Evolutionary conservation across 2,888 invertebrate species (phyloP).

Genomic region (Clivina fossor): DNA sequence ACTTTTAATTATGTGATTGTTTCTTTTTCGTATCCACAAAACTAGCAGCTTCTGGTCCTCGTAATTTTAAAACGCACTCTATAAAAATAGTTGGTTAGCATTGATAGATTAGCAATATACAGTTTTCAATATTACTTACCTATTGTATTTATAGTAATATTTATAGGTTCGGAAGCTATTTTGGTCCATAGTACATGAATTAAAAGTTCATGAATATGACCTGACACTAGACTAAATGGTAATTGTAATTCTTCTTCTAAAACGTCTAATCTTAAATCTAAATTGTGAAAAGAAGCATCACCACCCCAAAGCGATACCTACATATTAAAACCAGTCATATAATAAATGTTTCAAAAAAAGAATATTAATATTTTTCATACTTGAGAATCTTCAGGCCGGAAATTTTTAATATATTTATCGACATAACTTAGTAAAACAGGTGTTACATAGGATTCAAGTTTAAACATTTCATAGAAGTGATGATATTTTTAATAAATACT

Average conservation of each 20-base stretch:
- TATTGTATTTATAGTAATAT: constrained; percentile 93
- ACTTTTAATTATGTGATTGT: constrained; percentile 12
- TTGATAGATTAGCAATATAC: background rate
- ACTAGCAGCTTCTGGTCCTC: constrained; percentile 45
- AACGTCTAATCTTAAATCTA: constrained; percentile 89
- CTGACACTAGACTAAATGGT: constrained; percentile 90
- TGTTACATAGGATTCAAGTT: constrained; percentile 91
- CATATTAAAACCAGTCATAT: constrained; percentile 60
- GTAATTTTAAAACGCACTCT: constrained; percentile 55
- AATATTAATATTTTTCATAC: constrained; percentile 52
- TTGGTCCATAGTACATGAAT: constrained; percentile 97
- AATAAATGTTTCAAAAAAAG: constrained; percentile 16
- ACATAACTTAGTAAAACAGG: constrained; percentile 92
- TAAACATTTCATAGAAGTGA: constrained; percentile 74
- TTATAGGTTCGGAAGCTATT: constrained; percentile 90
- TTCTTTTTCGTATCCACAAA: constrained; percentile 46
- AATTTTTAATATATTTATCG: constrained; percentile 90
- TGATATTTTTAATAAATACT: too few relatives aligned
- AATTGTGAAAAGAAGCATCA: constrained; percentile 88
- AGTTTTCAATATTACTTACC: constrained; percentile 75
- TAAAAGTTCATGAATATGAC: constrained; percentile 87
- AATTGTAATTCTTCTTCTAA: constrained; percentile 85
- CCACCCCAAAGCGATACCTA: constrained; percentile 97
- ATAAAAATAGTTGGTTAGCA: constrained; percentile 62
- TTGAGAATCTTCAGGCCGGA: constrained; percentile 91